Evolutionary conservation across 2,888 invertebrate genomes (phyloP).

Genomic region (Nycteola revayana): DNA sequence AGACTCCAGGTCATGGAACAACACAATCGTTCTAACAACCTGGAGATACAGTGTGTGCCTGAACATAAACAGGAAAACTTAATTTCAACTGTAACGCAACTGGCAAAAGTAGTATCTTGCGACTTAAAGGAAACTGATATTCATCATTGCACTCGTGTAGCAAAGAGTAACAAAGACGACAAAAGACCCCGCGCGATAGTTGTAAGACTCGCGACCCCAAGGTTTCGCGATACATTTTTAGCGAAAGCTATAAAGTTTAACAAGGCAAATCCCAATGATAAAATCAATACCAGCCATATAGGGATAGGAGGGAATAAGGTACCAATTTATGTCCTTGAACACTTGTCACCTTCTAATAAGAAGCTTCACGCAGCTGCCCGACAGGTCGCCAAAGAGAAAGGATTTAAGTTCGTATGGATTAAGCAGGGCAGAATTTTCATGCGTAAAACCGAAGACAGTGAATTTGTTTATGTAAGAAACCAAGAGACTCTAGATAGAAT

Average conservation of each 20-base stretch:
- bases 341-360: slow-evolving; percentile 6
- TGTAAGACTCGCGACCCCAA: slow-evolving; percentile 2
- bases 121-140: slow-evolving; percentile 1
- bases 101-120: not conserved
- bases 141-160: slow-evolving; percentile 1
- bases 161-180: slow-evolving; percentile 1
- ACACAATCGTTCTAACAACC: not conserved
- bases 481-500: slow-evolving; percentile 1
- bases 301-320: slow-evolving; percentile 5
- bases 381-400: not conserved
- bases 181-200: slow-evolving; percentile 4
- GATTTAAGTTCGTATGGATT: slow-evolving; percentile 1
- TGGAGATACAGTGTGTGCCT: slow-evolving; percentile 1
- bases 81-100: not conserved
- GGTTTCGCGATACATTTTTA: slow-evolving; percentile 4
- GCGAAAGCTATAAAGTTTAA: slow-evolving; percentile 3
- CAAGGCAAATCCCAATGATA: slow-evolving; percentile 2
- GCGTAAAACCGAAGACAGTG: not conserved
- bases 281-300: slow-evolving; percentile 2
- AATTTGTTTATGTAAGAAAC: slow-evolving; percentile 1
- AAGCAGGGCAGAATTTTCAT: slow-evolving; percentile 1
- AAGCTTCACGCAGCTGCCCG: slow-evolving; percentile 6
- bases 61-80: not conserved
- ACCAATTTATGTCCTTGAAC: slow-evolving; percentile 7
- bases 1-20: slow-evolving; percentile 2